Conservation (phyloP, 2,113 vertebrate genomes). For the Pseudopodoces humilis region DNA sequence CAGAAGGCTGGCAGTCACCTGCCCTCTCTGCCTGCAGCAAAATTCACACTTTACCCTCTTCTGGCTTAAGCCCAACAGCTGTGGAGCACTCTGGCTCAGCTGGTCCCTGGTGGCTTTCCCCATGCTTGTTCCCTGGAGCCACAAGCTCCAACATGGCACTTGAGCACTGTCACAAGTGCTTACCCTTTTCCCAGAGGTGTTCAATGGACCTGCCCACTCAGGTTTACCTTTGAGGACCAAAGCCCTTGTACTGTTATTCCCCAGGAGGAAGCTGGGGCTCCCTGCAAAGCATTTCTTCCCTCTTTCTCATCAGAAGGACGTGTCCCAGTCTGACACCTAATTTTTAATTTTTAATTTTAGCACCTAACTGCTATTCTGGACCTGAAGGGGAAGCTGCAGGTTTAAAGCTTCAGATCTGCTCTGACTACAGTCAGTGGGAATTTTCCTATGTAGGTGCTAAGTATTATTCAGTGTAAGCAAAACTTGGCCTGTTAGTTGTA, state of each 20-base stretch:
- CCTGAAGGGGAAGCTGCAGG: background rate
- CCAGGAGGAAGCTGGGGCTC: background rate
- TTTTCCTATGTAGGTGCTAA: constrained; percentile 64
- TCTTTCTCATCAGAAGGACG: background rate
- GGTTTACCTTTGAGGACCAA: background rate
- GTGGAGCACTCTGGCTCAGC: background rate
- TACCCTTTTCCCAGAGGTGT: background rate
- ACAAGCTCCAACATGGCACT: rapidly evolving
- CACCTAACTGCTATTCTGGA: background rate
- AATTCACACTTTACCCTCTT: background rate
- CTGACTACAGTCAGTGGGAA: constrained; percentile 44
- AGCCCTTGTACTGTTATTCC: background rate
- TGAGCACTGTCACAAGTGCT: background rate
- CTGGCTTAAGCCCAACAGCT: background rate
- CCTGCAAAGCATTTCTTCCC: background rate
- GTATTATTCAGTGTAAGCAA: constrained; percentile 58
- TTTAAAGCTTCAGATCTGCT: constrained; percentile 33
- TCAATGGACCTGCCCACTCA: background rate
- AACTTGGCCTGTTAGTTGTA: background rate
- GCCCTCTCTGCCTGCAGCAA: background rate
- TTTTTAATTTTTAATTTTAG: background rate
- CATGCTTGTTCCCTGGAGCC: background rate
- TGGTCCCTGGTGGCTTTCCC: background rate
- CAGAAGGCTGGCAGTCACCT: background rate
- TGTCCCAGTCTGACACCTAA: constrained; percentile 40